These are phyloP conservation scores for Tichodroma muraria DNA, from an alignment of 2,113 vertebrate species.

Conservation along the genomic window DNA sequence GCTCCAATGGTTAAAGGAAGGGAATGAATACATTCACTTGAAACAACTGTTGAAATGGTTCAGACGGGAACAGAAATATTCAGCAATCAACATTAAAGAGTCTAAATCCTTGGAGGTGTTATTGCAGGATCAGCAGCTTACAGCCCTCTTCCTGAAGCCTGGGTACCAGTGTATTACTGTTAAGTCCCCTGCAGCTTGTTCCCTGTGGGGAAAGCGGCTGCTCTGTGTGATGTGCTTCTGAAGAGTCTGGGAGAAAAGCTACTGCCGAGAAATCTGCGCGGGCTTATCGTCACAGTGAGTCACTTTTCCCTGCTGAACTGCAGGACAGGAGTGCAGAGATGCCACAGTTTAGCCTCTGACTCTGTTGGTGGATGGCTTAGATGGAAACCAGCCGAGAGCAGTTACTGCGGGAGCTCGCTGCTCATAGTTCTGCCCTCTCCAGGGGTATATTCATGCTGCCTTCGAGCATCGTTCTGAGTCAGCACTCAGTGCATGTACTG, in stretches of 20 bases:
- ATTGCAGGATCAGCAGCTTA: slow-evolving; percentile 42
- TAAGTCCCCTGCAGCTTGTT: background rate
- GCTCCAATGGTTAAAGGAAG: slow-evolving; percentile 37
- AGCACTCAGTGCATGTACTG: background rate
- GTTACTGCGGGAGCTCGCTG: background rate
- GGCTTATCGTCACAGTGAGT: background rate
- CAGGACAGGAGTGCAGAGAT: background rate
- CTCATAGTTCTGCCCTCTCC: background rate
- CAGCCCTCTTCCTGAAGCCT: background rate
- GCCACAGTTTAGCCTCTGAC: background rate
- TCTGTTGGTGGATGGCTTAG: background rate
- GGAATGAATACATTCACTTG: slow-evolving; percentile 23
- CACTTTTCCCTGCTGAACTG: background rate
- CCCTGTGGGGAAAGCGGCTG: background rate
- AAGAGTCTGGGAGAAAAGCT: background rate
- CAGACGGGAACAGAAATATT: slow-evolving; percentile 26
- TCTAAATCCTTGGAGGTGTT: slow-evolving; percentile 37
- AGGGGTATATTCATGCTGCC: background rate
- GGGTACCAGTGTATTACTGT: background rate
- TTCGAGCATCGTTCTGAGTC: background rate
- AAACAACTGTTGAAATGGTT: slow-evolving; percentile 44
- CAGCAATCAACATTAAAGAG: slow-evolving; percentile 38
- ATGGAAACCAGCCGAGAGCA: background rate
- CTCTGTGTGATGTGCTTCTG: background rate
- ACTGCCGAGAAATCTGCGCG: background rate